These are phyloP conservation scores for Tenebrosternarchus preto DNA, from an alignment of 2,113 vertebrate genomes.

Conservation along the genomic window DNA sequence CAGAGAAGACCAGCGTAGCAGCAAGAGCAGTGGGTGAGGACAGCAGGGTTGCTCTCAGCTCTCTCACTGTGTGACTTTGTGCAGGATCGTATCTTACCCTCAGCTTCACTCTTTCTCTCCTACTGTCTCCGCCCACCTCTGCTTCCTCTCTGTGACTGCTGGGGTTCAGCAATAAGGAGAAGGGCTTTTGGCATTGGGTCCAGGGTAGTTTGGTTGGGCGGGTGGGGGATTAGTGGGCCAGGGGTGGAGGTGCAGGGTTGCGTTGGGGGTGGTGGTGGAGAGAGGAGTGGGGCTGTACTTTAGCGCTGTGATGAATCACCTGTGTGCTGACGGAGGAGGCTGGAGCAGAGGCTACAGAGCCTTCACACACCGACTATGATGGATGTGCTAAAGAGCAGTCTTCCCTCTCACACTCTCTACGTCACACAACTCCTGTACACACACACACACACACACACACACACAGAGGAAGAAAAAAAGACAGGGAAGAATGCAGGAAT, in stretches of 20 bases:
- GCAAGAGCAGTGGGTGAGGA: conserved; percentile 1
- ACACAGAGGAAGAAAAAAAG: conserved; percentile 19
- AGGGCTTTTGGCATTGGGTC: conserved; percentile 12
- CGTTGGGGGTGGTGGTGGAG: conserved; percentile 1
- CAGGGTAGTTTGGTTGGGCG: not conserved
- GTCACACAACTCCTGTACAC: conserved; percentile 41
- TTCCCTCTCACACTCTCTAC: conserved; percentile 29
- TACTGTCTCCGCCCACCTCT: not conserved
- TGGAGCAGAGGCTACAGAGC: conserved; percentile 29
- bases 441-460: conserved; percentile 36
- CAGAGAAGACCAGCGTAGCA: conserved; percentile 22
- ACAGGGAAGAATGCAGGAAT: not conserved
- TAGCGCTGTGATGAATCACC: conserved; percentile 52
- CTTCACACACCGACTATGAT: conserved; percentile 54
- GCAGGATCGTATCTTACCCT: not conserved
- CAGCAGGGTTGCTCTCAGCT: conserved; percentile 32
- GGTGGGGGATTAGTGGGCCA: conserved; percentile 10
- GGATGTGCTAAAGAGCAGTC: conserved; percentile 45
- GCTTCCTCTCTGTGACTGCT: conserved; percentile 1
- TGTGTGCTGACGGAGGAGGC: conserved; percentile 42
- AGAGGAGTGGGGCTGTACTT: conserved; percentile 25
- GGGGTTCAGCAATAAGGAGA: not conserved
- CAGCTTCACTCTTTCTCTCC: not conserved
- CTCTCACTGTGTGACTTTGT: conserved; percentile 22
- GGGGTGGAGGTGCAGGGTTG: conserved; percentile 19